phyloP scores from a whole-genome alignment of 2,888 invertebrate species.

The Zhengitettix transpicula region DNA sequence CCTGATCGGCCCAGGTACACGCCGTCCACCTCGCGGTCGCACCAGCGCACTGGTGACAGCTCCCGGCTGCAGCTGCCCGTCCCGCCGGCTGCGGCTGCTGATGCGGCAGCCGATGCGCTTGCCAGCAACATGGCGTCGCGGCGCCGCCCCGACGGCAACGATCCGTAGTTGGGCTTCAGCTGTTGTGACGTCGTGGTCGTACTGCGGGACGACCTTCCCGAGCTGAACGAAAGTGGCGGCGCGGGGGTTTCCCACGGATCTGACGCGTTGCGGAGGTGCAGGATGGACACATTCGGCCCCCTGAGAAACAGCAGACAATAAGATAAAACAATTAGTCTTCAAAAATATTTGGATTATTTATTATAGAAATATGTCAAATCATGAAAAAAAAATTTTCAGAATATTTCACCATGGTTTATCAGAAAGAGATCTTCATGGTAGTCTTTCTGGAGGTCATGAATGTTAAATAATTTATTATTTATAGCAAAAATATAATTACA shows the following conservation, averaged over 20 bases:
- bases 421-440: too few species aligned
- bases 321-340: too few species aligned
- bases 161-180: slow-evolving; percentile 5
- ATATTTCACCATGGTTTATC: too few species aligned
- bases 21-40: slow-evolving; percentile 39
- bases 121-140: slow-evolving; percentile 3
- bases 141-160: slow-evolving; percentile 8
- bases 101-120: slow-evolving; percentile 20
- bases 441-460: too few species aligned
- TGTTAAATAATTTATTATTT: too few species aligned
- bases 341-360: too few species aligned
- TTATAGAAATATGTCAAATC: too few species aligned
- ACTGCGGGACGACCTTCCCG: slow-evolving; percentile 18
- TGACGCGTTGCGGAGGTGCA: slow-evolving; percentile 34
- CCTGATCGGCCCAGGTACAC: slow-evolving; percentile 38
- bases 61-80: slow-evolving; percentile 30
- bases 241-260: slow-evolving; percentile 36
- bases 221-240: slow-evolving; percentile 10
- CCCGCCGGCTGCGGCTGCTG: slow-evolving; percentile 27
- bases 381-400: too few species aligned
- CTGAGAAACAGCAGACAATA: slow-evolving; percentile 19
- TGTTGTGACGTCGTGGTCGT: not conserved
- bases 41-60: slow-evolving; percentile 39
- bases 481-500: too few species aligned
- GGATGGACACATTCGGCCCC: slow-evolving; percentile 35